These are phyloP conservation scores for Epizoanthus illoricatus DNA, from an alignment of 92 coral and sea anemone genomes.

Conservation along the genomic window DNA sequence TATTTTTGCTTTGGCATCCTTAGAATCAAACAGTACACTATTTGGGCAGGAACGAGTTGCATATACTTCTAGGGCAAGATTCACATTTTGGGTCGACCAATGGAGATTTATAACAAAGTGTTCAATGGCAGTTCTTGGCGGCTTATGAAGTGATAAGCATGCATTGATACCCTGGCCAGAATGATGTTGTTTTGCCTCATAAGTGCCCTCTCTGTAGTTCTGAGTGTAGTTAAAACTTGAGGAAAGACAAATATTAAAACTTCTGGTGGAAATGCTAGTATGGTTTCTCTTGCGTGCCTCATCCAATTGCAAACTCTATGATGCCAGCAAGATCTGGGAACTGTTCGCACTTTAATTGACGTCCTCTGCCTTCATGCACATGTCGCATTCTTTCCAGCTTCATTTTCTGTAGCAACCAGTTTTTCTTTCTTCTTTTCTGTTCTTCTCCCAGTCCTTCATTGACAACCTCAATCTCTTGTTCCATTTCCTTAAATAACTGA, in stretches of 20 bases:
- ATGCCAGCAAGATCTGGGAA: slow-evolving; percentile 50
- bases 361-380: slow-evolving; percentile 40
- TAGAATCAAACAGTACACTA: slow-evolving; percentile 51
- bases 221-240: slow-evolving; percentile 58
- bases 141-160: slow-evolving; percentile 65
- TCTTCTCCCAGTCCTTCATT: slow-evolving; percentile 19
- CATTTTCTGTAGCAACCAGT: neutral
- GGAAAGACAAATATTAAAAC: slow-evolving; percentile 43
- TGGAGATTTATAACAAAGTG: no score
- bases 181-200: slow-evolving; percentile 53
- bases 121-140: slow-evolving; percentile 61
- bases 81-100: slow-evolving; percentile 49
- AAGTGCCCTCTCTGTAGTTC: slow-evolving; percentile 43
- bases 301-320: slow-evolving; percentile 48
- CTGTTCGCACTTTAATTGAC: slow-evolving; percentile 44
- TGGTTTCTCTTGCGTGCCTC: slow-evolving; percentile 55
- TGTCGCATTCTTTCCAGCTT: slow-evolving; percentile 50
- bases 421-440: slow-evolving; percentile 32
- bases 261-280: slow-evolving; percentile 39
- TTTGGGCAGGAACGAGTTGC: slow-evolving; percentile 11
- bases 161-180: slow-evolving; percentile 55
- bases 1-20: slow-evolving; percentile 71
- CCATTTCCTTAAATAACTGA: slow-evolving; percentile 21
- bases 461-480: slow-evolving; percentile 11
- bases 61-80: slow-evolving; percentile 61